phyloP scores from a whole-genome alignment of 2,888 invertebrate species.

The Machimus atricapillus region DNA sequence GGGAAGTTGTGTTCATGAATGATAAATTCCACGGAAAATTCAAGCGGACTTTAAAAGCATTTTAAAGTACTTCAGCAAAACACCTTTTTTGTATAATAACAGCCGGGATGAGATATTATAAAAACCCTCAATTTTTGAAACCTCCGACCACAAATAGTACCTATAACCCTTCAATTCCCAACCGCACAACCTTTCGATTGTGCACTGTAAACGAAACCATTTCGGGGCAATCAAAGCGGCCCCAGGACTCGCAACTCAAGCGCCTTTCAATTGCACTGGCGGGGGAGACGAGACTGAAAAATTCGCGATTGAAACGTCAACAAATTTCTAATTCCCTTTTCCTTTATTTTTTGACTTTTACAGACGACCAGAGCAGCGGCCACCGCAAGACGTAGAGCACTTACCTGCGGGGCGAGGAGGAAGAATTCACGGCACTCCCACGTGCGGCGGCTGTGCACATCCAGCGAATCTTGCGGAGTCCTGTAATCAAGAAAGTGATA shows the following conservation, averaged over 20 bases:
- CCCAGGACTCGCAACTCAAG: not conserved
- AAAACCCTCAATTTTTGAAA: not conserved
- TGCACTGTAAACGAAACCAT: not conserved
- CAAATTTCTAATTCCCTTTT: conserved; percentile 16
- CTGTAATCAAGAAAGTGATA: conserved; percentile 33
- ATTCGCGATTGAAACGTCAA: conserved; percentile 13
- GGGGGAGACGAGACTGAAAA: not conserved
- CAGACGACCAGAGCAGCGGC: conserved; percentile 38
- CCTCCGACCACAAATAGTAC: not conserved
- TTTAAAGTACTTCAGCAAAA: too few species aligned
- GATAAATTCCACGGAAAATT: too few species aligned
- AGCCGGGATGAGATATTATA: not conserved
- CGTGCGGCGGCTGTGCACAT: not conserved
- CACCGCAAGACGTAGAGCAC: not conserved
- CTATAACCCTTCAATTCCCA: not conserved
- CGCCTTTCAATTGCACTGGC: not conserved
- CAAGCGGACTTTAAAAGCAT: too few species aligned
- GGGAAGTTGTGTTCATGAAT: too few species aligned
- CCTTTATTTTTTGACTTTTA: conserved; percentile 15
- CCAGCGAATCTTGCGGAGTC: conserved; percentile 9
- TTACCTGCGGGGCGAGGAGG: not conserved
- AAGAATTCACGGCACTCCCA: not conserved
- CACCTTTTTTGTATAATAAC: not conserved
- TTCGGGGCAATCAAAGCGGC: not conserved
- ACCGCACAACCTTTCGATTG: not conserved